Evolutionary conservation across 1,140 invertebrate genomes (phyloP), one percentile per base, ranked within the genome.

Genomic region (Aleiodes sp.): DNA sequence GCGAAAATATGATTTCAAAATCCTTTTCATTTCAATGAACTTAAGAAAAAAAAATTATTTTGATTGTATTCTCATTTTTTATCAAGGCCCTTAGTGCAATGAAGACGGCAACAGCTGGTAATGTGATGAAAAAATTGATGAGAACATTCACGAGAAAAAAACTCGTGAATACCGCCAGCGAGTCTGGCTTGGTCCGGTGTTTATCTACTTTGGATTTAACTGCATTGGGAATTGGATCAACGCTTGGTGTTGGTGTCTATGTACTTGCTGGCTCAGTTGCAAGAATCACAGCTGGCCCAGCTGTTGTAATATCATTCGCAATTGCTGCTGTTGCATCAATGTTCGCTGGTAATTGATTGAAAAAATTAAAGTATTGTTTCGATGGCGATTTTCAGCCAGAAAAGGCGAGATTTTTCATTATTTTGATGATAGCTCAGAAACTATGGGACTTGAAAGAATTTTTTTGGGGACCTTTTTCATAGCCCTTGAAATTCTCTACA

Each of bases 171-270:
- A 4, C 6, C 0, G 16, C 66, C 4, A 9, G 35, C 1, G 86
- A 87, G 24, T 87, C 90, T 1, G 80, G 88, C 52, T 81, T 94
- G 2, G 87, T 89, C 0, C 85, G 92, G 79, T 92, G 93, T 35
- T 86, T 96, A 7, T 90, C 89, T 2, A 90, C 92, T 0, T 84
- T 93, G 41, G 94, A 96, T 82, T 86, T 96, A 6, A 94, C 92
- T 0, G 90, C 91, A 0, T 80, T 96, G 1, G 94, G 94, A 37
- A 91, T 97, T 21, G 94, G 95, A 8, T 94, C 93, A 70, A 97
- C 94, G 0, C 82, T 97, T 8, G 95, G 95, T 3, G 92, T 96
- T 24, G 95, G 95, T 12, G 92, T 96, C 10, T 97, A 97, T 86
- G 94, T 97, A 6, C 82, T 96, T 21, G 93, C 93, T 14, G 95